phyloP scores from a whole-genome alignment of 2,888 invertebrate genomes.

The Leptopilina drosophilae region DNA sequence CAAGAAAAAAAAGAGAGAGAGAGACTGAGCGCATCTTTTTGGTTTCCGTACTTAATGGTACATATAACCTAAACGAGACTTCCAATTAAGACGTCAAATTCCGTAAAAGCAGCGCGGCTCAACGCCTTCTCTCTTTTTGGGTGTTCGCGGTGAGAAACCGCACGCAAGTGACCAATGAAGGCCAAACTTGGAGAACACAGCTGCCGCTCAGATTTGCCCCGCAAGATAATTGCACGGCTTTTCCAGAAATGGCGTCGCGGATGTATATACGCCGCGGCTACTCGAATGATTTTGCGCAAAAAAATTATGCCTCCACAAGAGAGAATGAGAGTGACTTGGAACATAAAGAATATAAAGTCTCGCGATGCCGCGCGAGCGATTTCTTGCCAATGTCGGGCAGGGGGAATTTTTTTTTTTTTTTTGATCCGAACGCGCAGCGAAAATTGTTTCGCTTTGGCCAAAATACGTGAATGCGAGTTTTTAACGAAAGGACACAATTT shows the following conservation, averaged over 20 bases:
- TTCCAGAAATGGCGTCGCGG: slow-evolving; percentile 71
- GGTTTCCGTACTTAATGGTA: slow-evolving; percentile 12
- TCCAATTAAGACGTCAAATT: slow-evolving; percentile 75
- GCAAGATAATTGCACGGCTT: slow-evolving; percentile 74
- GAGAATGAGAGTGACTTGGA: slow-evolving; percentile 46
- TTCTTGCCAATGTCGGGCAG: slow-evolving; percentile 45
- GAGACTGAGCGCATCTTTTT: background rate
- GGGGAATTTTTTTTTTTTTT: slow-evolving; percentile 43
- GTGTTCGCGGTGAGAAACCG: slow-evolving; percentile 57
- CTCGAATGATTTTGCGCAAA: slow-evolving; percentile 55
- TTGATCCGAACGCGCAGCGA: slow-evolving; percentile 16
- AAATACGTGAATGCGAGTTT: background rate
- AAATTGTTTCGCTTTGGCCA: slow-evolving; percentile 40
- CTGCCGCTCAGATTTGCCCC: slow-evolving; percentile 75
- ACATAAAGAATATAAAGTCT: slow-evolving; percentile 65
- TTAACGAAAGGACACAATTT: background rate
- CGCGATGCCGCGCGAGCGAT: slow-evolving; percentile 65
- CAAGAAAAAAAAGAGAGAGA: background rate
- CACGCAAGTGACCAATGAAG: slow-evolving; percentile 51
- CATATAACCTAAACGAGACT: slow-evolving; percentile 56
- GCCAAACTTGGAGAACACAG: slow-evolving; percentile 73
- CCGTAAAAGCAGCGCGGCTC: slow-evolving; percentile 63
- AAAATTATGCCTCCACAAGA: slow-evolving; percentile 52
- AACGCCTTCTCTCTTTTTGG: slow-evolving; percentile 45
- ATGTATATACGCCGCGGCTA: slow-evolving; percentile 43